A percentile compares a stretch with the other conserved stretches of the same genome.
Conservation (phyloP, 2,113 vertebrate species). For the Lonchura striata region DNA sequence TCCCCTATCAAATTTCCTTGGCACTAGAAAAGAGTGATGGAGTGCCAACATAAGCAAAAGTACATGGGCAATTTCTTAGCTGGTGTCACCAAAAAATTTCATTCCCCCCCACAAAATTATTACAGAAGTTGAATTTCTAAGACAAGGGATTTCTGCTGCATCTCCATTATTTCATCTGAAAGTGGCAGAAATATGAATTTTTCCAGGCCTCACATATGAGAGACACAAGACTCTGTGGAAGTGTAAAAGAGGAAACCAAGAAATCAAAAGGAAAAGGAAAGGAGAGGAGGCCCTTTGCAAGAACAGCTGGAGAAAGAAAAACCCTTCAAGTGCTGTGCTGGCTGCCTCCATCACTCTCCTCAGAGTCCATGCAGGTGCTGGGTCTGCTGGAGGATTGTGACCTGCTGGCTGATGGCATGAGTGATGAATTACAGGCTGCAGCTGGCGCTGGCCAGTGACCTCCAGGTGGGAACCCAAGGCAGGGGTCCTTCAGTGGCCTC, state of each 20-base stretch:
- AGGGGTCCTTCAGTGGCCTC: neutral
- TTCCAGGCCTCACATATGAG: neutral
- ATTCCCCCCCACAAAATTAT: neutral
- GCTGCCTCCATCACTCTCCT: neutral
- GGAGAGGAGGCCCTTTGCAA: neutral
- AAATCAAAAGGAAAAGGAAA: neutral
- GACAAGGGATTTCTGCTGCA: neutral
- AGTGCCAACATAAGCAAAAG: neutral
- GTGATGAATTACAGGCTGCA: neutral
- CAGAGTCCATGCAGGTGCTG: rapidly evolving
- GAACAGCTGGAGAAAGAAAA: neutral
- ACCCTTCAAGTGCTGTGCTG: neutral
- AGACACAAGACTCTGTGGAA: neutral
- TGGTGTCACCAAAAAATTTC: neutral
- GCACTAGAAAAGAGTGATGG: neutral
- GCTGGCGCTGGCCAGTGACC: rapidly evolving
- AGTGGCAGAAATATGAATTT: neutral
- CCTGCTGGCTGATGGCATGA: neutral
- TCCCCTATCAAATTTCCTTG: neutral
- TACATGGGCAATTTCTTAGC: neutral
- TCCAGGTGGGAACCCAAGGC: neutral
- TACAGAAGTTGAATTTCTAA: neutral
- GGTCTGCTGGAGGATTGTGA: rapidly evolving
- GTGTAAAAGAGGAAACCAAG: neutral
- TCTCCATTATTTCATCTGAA: neutral